Conservation (phyloP, 2,113 vertebrate genomes). For the Etheostoma spectabile region DNA sequence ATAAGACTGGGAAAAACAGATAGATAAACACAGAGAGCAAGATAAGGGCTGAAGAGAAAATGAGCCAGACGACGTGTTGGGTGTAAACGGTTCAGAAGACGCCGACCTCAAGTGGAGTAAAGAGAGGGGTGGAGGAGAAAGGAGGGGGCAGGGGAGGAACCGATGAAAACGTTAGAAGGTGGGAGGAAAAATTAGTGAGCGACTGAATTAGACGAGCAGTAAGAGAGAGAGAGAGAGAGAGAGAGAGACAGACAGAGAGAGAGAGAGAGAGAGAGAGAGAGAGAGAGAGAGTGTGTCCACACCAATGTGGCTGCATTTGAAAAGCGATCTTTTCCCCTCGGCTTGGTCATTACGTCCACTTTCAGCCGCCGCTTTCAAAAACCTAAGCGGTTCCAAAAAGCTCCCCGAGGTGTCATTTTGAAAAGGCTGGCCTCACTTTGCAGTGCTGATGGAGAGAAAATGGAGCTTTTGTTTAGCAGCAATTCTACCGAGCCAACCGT, state of each 20-base stretch:
- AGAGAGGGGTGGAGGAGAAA: background rate
- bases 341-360: conserved; percentile 29
- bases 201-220: background rate
- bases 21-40: conserved; percentile 54
- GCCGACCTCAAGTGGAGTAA: conserved; percentile 12
- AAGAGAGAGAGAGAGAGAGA: background rate
- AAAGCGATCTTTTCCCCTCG: conserved; percentile 9
- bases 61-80: conserved; percentile 17
- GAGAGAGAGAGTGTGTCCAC: background rate
- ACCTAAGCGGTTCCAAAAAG: background rate
- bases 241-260: no score
- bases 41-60: conserved; percentile 49
- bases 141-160: background rate
- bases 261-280: no score
- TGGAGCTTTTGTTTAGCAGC: background rate
- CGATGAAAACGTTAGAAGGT: background rate
- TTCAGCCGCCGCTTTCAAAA: conserved; percentile 20
- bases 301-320: conserved; percentile 16
- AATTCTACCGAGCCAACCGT: background rate
- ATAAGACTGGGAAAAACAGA: conserved; percentile 57
- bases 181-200: background rate
- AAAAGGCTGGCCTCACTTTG: background rate
- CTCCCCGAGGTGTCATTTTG: conserved; percentile 27
- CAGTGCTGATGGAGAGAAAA: background rate
- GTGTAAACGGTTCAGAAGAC: conserved; percentile 47